These are phyloP conservation scores for Sula dactylatra DNA, from an alignment of 2,113 vertebrate species.

Conservation along the genomic window DNA sequence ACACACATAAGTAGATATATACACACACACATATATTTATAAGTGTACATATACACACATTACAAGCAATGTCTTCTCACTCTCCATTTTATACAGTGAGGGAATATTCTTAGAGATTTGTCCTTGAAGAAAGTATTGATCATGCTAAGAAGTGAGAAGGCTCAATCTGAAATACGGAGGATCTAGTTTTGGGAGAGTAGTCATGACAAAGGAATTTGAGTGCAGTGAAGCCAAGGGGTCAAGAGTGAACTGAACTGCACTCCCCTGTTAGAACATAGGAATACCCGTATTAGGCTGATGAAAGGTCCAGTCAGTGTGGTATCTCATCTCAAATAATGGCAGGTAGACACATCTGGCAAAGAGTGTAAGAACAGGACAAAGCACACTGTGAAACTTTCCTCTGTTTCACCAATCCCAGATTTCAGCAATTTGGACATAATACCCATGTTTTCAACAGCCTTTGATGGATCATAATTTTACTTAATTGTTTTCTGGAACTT, in stretches of 20 bases:
- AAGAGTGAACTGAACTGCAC: not conserved
- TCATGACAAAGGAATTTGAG: not conserved
- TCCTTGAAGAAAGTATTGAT: not conserved
- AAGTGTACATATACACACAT: not conserved
- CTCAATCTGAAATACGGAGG: not conserved
- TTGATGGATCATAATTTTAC: not conserved
- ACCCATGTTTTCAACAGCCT: not conserved
- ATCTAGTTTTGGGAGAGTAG: not conserved
- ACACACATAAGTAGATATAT: not conserved
- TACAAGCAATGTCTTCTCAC: not conserved
- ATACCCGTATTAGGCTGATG: not conserved
- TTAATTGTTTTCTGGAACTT: not conserved
- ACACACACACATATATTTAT: not conserved
- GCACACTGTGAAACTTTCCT: not conserved
- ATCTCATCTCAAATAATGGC: not conserved
- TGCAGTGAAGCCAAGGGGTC: not conserved
- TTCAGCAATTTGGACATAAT: not conserved
- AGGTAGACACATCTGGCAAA: not conserved
- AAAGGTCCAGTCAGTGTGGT: not conserved
- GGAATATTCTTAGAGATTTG: not conserved
- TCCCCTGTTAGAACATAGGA: not conserved
- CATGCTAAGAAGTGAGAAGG: not conserved
- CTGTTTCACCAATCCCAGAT: not conserved
- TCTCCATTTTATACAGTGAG: not conserved
- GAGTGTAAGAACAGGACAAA: not conserved